Base-by-base conservation (phyloP, 2,888 invertebrate species). In the Cyrtodaria siliqua region DNA sequence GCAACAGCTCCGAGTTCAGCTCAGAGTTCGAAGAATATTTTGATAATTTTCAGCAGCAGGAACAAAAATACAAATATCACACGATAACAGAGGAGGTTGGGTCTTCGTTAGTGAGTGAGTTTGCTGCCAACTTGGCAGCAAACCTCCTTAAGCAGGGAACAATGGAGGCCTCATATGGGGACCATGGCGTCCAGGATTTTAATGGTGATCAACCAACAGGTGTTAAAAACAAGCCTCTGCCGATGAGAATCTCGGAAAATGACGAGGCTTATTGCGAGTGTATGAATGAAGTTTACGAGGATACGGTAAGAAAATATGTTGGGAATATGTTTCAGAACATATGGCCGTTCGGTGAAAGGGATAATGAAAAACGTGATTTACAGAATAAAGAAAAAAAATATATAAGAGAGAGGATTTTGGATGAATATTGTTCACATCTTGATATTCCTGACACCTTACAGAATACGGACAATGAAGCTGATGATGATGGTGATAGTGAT, bases 21-120 rank as follows among this genome's bases (percentile, higher is more conserved):
- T 90, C 91, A 6, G 91, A 91, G 63, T 87, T 91, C 50, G 91
- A 91, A 69, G 91, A 91, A 70, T 88, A 86, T 69, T 89, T 88
- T 55, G 89, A 91, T 42, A 83, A 84, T 26, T 90, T 87, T 63
- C 85, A 87, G 59, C 79, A 79, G 40, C 82, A 82, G 56, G 89
- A 90, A 53, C 83, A 86, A 59, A 73, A 70, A 42, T 77, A 81
- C 26, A 85, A 79, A 9, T 85, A 85, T 40, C 89, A 90, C 40
- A 87, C 88, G 1, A 88, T 89, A 4, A 90, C 89, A 49, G 87
- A 90, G 62, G 89, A 89, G 52, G 82, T 81, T 23, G 82, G 84
- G 20, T 66, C 82, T 2, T 56, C 83, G 2, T 55, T 71, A 2
- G 56, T 89, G 6, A 63, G 78, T 16, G 89, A 91, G 26, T 91